A percentile compares a stretch with the other conserved stretches of the same genome.
Evolutionary conservation across 1,140 invertebrate species (phyloP).

Genomic region (Drosophila littoralis): DNA sequence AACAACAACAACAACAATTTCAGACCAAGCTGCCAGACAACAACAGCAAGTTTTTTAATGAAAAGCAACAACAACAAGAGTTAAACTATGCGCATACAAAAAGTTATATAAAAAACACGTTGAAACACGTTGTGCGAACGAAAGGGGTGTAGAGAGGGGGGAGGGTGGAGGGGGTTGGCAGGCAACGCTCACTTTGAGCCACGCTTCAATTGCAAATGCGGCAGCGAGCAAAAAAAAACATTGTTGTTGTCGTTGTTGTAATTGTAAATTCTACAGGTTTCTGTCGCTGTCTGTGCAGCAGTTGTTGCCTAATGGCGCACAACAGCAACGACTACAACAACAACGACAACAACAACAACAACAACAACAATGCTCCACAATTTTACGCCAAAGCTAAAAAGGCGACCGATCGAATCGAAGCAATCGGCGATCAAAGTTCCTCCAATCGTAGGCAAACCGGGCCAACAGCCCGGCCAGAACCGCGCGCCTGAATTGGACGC

Average conservation of each 20-base stretch:
- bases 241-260: conserved; percentile 62
- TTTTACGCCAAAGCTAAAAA: conserved; percentile 80
- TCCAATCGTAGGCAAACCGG: conserved; percentile 48
- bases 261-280: conserved; percentile 82
- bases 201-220: conserved; percentile 80
- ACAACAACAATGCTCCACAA: conserved; percentile 58
- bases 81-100: conserved; percentile 69
- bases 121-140: conserved; percentile 37
- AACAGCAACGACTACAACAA: conserved; percentile 42
- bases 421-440: conserved; percentile 56
- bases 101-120: conserved; percentile 81
- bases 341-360: conserved; percentile 42
- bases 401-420: conserved; percentile 71
- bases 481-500: too few species aligned
- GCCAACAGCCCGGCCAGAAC: conserved; percentile 15
- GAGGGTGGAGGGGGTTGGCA: background rate
- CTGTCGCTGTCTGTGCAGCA: conserved; percentile 50
- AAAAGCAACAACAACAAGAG: conserved; percentile 40
- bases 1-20: conserved; percentile 30
- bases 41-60: conserved; percentile 46
- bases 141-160: conserved; percentile 1
- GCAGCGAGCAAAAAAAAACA: conserved; percentile 67
- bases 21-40: conserved; percentile 25
- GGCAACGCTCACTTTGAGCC: conserved; percentile 69
- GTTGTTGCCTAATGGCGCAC: conserved; percentile 74